phyloP scores from a whole-genome alignment of 2,113 vertebrate genomes.

The Cyprinus carpio region DNA sequence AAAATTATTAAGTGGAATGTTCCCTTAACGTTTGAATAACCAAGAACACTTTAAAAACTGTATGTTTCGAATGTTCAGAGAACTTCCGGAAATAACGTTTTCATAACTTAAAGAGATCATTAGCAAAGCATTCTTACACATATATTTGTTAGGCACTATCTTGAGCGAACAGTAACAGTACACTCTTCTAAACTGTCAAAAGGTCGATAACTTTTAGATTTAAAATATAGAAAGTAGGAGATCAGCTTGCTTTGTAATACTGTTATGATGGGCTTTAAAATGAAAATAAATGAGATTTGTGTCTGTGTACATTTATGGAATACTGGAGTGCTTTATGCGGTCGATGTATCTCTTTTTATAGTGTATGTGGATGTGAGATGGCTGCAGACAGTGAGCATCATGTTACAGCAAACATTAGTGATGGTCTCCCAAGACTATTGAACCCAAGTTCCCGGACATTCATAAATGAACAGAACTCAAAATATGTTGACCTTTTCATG shows the following conservation, averaged over 20 bases:
- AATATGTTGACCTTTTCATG: not conserved
- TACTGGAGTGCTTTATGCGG: not conserved
- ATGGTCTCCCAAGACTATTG: not conserved
- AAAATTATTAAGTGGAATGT: too few species aligned
- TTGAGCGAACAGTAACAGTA: not conserved
- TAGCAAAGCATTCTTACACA: not conserved
- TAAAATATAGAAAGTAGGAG: not conserved
- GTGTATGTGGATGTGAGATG: not conserved
- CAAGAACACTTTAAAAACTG: not conserved
- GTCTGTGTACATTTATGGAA: constrained; percentile 3
- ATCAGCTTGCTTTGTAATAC: not conserved
- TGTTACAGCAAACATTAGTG: constrained; percentile 17
- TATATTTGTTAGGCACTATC: not conserved
- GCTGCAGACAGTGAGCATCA: not conserved
- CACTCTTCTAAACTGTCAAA: not conserved
- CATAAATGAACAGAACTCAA: constrained; percentile 12
- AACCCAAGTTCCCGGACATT: constrained; percentile 9
- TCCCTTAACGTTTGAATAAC: not conserved
- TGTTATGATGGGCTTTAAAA: not conserved
- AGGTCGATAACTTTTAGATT: not conserved
- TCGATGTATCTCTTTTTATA: not conserved
- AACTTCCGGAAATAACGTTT: not conserved
- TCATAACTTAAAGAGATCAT: not conserved
- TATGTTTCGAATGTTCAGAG: not conserved
- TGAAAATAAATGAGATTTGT: constrained; percentile 1